Base-by-base conservation (phyloP, 2,797 vertebrate genomes). In the Dermochelys coriacea region DNA sequence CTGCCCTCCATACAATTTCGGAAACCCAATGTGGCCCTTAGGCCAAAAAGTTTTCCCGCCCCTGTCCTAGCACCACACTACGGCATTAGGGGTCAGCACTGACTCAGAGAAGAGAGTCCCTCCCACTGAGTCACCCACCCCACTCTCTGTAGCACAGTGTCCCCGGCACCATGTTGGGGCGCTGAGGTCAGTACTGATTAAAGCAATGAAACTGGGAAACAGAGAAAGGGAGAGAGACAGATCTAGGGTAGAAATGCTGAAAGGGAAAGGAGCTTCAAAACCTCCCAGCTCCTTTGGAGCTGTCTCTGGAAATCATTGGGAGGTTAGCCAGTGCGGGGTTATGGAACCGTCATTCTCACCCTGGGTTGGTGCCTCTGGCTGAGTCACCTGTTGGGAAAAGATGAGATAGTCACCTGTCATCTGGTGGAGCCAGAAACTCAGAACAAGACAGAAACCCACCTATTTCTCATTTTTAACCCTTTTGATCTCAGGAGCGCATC, bases 311-410 rank as follows among this genome's bases (percentile, higher is more conserved):
- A 92, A 82, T 77, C 64, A 51, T 19, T n/a, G 10, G 1, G 8
- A 11, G 2, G 27, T 54, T 57, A 87, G 52, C 23, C 10, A 31
- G 74, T 16, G 71, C 6, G 18, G 0, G 1, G 31, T 27, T 50
- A 31, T 14, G 59, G 85, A 91, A 41, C 3, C 54, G 3, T 47
- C 45, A 37, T 29, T 88, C 89, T 97, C 94, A 97, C 92, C 93
- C 0, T 80, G 34, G 19, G 16, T 64, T 93, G 71, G 4, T 84
- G n/a, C 1, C 1, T 87, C 94, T 80, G 49, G 52, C 0, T 89
- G 14, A 11, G 37, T 45, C 29, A 84, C 8, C 96, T 95, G 68
- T 4, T 59, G 1, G 52, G 51, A 91, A 81, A 86, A 91, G 6
- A 91, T 47, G 19, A 88, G 75, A 50, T 29, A 81, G 10, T 87